Conservation (phyloP, 2,113 vertebrate species). For the Pseudorhombus dupliciocellatus region DNA sequence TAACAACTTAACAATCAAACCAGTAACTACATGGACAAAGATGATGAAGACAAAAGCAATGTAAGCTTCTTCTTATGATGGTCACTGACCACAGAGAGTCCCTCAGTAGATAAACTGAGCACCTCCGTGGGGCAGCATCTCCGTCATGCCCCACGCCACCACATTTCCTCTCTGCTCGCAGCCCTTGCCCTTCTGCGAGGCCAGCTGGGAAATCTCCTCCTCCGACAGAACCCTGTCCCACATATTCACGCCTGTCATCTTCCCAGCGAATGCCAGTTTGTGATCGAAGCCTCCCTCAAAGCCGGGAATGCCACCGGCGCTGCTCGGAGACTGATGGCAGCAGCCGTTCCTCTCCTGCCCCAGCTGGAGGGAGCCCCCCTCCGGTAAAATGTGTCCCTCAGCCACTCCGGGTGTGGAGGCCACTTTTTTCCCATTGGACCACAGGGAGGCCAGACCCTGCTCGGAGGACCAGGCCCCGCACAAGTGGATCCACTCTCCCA, state of each 20-base stretch:
- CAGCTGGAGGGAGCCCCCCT: conserved; percentile 87
- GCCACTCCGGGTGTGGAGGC: conserved; percentile 74
- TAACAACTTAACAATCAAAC: conserved; percentile 6
- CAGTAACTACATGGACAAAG: conserved; percentile 1
- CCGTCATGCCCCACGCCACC: conserved; percentile 92
- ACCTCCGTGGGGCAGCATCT: conserved; percentile 88
- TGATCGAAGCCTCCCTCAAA: conserved; percentile 83
- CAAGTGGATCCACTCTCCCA: conserved; percentile 87
- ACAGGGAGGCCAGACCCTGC: conserved; percentile 82
- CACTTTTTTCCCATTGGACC: conserved; percentile 81
- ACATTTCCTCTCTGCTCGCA: conserved; percentile 86
- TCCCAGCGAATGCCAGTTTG: conserved; percentile 88
- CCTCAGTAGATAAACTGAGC: conserved; percentile 87
- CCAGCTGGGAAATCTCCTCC: conserved; percentile 79
- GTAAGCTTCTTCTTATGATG: conserved; percentile 26
- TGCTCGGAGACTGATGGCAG: conserved; percentile 25
- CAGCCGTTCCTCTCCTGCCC: conserved; percentile 91
- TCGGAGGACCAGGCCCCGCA: conserved; percentile 88
- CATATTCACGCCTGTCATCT: conserved; percentile 92
- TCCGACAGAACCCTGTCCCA: conserved; percentile 87
- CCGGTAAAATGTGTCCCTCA: conserved; percentile 78
- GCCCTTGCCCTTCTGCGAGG: conserved; percentile 65
- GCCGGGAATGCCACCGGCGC: conserved; percentile 79
- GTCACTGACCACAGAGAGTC: not conserved
- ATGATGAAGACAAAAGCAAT: conserved; percentile 4